Conservation (phyloP, 37 sponge, comb jelly and placozoan genomes). For the Geodia barretti region DNA sequence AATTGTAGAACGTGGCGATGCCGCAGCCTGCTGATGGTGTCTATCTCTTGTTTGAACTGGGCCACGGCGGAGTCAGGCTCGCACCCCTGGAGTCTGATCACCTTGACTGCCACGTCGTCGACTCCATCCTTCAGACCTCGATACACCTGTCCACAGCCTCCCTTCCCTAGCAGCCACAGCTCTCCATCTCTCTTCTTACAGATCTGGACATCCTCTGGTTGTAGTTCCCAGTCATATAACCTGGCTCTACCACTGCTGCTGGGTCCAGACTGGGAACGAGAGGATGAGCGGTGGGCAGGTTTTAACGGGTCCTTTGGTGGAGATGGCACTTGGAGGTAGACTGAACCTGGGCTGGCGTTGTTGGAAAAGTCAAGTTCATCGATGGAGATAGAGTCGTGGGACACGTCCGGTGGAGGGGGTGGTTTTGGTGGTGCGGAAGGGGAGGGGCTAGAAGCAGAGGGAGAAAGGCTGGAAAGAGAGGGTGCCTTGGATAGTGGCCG, state of each 20-base stretch:
- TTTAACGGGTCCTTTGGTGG: no score
- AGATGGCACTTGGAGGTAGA: not conserved
- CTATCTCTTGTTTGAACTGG: conserved; percentile 84
- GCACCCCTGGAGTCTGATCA: conserved; percentile 40
- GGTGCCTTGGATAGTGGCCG: not conserved
- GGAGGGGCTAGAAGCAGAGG: no score
- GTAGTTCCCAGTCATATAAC: conserved; percentile 84
- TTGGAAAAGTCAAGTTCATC: conserved; percentile 3
- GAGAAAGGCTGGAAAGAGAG: not conserved
- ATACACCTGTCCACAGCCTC: conserved; percentile 89
- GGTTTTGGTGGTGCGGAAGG: not conserved
- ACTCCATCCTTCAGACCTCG: conserved; percentile 81
- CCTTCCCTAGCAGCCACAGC: conserved; percentile 82
- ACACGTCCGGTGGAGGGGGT: not conserved
- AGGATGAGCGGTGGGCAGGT: not conserved
- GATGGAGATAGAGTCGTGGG: conserved; percentile 6
- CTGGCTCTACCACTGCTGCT: not conserved
- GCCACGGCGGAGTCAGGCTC: conserved; percentile 6
- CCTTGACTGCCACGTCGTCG: conserved; percentile 92
- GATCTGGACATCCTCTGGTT: conserved; percentile 67
- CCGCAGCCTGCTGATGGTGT: conserved; percentile 81
- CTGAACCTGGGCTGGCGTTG: not conserved
- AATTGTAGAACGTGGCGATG: conserved; percentile 94
- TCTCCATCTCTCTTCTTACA: conserved; percentile 72
- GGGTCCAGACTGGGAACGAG: not conserved